Base-by-base conservation (phyloP, 2,797 vertebrate species). In the Acrocephalus scirpaceus region DNA sequence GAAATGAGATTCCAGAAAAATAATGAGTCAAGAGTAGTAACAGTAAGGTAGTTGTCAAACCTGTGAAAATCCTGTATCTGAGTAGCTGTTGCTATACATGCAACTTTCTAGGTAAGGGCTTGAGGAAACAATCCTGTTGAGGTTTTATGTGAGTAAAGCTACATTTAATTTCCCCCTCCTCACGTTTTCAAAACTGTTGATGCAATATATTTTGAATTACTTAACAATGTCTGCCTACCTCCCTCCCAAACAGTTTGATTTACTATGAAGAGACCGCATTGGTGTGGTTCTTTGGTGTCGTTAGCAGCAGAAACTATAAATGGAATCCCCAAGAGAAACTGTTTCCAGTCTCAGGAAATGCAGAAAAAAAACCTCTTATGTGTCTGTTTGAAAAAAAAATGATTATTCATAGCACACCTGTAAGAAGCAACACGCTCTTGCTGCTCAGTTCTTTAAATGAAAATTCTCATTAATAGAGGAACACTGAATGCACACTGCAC, bases 241-340 rank as follows among this genome's bases (percentile, higher is more conserved):
- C 69, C 56, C 79, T 96, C 95, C 95, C 97, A 94, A 96, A 96
- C 92, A 97, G 86, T 93, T 95, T 98, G 97, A 98, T 98, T 98
- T 98, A 98, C 97, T 97, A 94, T 90, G 80, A 93, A 84, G 88
- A 97, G 93, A 97, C 95, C 96, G 71, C 97, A 97, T 74, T 62
- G 95, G 93, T 96, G 93, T 96, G 95, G 97, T 93, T 93, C 97
- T 93, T 96, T 82, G 34, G 94, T 97, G 97, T 97, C 95, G 96
- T 98, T 98, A 97, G 95, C 91, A 95, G 76, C 97, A 96, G 94
- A 94, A 96, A 96, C 97, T 98, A 98, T 97, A 98, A 98, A 98
- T 97, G 97, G 97, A 98, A 98, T 97, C 96, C 94, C 70, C 97
- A 95, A 91, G 90, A 96, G 96, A 97, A 94, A 97, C 97, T 98